phyloP scores from a whole-genome alignment of 2,113 vertebrate genomes.

The Ptilorrhoa leucosticta region DNA sequence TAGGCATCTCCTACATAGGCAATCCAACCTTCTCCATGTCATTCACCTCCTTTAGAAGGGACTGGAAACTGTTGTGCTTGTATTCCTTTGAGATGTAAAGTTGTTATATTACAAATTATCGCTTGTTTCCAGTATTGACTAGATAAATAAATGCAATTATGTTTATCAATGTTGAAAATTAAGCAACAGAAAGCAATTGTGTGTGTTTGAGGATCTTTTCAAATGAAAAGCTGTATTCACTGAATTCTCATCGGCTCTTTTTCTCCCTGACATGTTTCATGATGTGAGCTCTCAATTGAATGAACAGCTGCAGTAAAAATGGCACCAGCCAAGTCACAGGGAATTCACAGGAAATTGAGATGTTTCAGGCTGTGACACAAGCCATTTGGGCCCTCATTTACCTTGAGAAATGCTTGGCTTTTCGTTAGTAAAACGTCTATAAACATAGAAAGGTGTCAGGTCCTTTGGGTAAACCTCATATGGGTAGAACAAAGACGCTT shows the following conservation, averaged over 20 bases:
- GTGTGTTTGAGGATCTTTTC: conserved; percentile 71
- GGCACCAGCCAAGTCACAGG: not conserved
- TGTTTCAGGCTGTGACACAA: not conserved
- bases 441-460: not conserved
- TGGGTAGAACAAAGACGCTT: not conserved
- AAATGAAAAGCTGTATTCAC: conserved; percentile 69
- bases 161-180: conserved; percentile 76
- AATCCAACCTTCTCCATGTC: not conserved
- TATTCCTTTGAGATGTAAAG: conserved; percentile 57
- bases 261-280: conserved; percentile 26
- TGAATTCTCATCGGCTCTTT: conserved; percentile 60
- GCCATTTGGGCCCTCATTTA: not conserved
- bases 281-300: conserved; percentile 60
- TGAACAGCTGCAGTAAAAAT: conserved; percentile 65
- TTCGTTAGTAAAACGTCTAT: not conserved
- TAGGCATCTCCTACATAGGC: not conserved
- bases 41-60: conserved; percentile 11
- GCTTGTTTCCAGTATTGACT: conserved; percentile 76
- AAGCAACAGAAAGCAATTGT: conserved; percentile 69
- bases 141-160: conserved; percentile 79
- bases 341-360: conserved; percentile 3
- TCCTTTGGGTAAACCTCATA: not conserved
- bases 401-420: not conserved
- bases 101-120: conserved; percentile 74
- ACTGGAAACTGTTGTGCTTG: conserved; percentile 61